A percentile compares a stretch with the other conserved stretches of the same genome.
These are phyloP conservation scores for Alligator mississippiensis DNA, from an alignment of 2,113 vertebrate genomes.

Conservation along the genomic window DNA sequence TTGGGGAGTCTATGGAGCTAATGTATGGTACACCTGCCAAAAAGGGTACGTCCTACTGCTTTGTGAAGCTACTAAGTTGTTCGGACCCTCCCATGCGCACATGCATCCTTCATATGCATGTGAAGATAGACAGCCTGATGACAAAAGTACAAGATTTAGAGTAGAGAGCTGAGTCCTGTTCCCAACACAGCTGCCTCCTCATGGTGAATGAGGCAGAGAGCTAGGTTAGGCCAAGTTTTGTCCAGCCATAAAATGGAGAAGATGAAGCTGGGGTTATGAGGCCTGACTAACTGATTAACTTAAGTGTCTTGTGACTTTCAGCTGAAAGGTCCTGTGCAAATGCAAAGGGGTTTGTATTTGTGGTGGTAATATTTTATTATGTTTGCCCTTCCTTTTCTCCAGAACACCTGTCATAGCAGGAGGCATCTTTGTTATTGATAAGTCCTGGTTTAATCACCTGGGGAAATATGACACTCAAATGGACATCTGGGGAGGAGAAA, in stretches of 20 bases:
- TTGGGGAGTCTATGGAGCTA: too few species aligned
- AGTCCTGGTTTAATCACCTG: slow-evolving; percentile 98
- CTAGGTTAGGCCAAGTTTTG: background rate
- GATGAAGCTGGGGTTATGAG: background rate
- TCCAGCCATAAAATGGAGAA: background rate
- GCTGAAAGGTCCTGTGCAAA: background rate
- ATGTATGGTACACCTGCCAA: too few species aligned
- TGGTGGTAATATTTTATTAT: background rate
- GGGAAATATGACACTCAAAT: slow-evolving; percentile 98
- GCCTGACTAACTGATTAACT: background rate
- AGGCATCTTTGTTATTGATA: slow-evolving; percentile 97
- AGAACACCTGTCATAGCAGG: slow-evolving; percentile 99
- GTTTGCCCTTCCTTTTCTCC: slow-evolving; percentile 13
- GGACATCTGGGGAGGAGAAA: slow-evolving; percentile 99
- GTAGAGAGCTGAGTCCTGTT: background rate
- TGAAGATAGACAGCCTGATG: background rate
- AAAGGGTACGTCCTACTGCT: too few species aligned
- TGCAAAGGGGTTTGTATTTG: too few species aligned
- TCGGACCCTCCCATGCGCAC: background rate
- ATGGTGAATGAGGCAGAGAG: fast-evolving
- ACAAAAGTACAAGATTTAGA: background rate
- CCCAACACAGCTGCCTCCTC: background rate
- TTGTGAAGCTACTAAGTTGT: background rate
- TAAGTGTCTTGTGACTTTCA: background rate
- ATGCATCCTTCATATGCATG: background rate